Evolutionary conservation across 2,888 invertebrate genomes (phyloP).

Genomic region (Dinocampus coccinellae): DNA sequence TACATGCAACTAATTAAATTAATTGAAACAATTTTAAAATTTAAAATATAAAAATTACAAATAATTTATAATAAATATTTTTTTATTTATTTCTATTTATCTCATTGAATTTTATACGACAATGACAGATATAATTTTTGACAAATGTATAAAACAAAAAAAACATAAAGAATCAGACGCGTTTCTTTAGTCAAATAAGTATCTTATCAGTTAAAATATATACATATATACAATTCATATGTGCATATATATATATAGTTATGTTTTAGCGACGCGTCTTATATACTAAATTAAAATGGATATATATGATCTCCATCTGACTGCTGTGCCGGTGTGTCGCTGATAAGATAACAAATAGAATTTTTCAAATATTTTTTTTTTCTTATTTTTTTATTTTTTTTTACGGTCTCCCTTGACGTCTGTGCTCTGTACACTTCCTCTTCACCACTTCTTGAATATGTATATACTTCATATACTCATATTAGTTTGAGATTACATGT

Average conservation of each 20-base stretch:
- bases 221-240: not conserved
- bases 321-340: slow-evolving; percentile 42
- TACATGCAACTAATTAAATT: too few species aligned
- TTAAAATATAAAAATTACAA: too few species aligned
- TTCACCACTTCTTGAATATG: not conserved
- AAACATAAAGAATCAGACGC: too few species aligned
- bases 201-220: not conserved
- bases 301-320: slow-evolving; percentile 45
- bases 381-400: not conserved
- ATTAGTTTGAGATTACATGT: not conserved
- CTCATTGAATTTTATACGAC: too few species aligned
- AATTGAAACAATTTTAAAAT: too few species aligned
- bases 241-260: not conserved
- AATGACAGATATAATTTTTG: too few species aligned
- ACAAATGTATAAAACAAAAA: not conserved
- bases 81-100: too few species aligned
- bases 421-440: too few species aligned
- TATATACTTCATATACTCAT: not conserved
- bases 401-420: too few species aligned
- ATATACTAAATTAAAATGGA: slow-evolving; percentile 52
- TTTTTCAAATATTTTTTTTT: slow-evolving; percentile 15
- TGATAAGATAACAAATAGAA: slow-evolving; percentile 54
- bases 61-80: too few species aligned
- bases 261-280: slow-evolving; percentile 2
- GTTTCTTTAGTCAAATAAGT: not conserved